phyloP scores from a whole-genome alignment of 2,113 vertebrate genomes.

The Axis porcinus region DNA sequence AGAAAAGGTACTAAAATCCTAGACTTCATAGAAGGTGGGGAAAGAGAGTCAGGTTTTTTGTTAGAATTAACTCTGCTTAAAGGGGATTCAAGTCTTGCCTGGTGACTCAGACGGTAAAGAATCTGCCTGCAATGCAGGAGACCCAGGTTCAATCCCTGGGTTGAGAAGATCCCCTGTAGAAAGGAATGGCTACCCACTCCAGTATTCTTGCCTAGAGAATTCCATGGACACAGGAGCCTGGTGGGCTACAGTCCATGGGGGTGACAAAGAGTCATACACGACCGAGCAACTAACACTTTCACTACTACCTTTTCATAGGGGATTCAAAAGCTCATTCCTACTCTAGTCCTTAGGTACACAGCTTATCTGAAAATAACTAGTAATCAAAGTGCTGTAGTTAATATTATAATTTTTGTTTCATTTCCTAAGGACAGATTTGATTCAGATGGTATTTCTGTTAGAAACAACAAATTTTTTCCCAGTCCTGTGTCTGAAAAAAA shows the following conservation, averaged over 20 bases:
- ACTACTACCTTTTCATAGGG: neutral
- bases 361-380: neutral
- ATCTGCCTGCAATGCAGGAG: neutral
- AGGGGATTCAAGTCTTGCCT: neutral
- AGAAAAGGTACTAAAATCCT: neutral
- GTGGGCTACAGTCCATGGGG: neutral
- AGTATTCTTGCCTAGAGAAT: neutral
- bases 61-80: neutral
- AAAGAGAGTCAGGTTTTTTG: neutral
- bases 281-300: neutral
- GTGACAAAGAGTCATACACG: neutral
- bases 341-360: neutral
- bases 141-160: neutral
- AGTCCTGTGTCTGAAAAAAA: neutral
- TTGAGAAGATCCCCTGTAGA: neutral
- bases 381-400: neutral
- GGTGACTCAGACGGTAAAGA: neutral
- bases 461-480: neutral
- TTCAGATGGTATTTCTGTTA: neutral
- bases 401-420: neutral
- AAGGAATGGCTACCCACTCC: neutral
- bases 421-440: neutral
- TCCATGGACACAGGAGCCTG: neutral
- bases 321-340: neutral
- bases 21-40: neutral